Evolutionary conservation across 2,797 vertebrate species (phyloP).

Genomic region (Diglossa cyanea): DNA sequence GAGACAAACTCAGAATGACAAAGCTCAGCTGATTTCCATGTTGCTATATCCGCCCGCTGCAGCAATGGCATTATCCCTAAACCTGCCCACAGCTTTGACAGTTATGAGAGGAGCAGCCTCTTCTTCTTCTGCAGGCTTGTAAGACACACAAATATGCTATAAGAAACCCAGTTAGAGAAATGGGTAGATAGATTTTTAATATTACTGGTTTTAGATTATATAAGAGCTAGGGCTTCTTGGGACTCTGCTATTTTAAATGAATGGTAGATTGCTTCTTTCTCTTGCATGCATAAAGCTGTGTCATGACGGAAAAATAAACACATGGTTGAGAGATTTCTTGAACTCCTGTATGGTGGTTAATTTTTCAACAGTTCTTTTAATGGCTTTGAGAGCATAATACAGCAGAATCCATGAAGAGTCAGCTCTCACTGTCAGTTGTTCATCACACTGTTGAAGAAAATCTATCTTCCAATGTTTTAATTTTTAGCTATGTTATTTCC

Average conservation of each 20-base stretch:
- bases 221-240: neutral
- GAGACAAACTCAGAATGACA: neutral
- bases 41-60: neutral
- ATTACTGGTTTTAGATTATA: neutral
- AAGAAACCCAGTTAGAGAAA: neutral
- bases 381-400: constrained; percentile 22
- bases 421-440: neutral
- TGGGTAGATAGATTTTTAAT: neutral
- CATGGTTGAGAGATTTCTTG: constrained; percentile 19
- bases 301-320: constrained; percentile 21
- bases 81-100: neutral
- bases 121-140: neutral
- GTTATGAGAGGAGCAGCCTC: neutral
- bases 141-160: neutral
- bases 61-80: neutral
- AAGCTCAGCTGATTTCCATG: neutral
- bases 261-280: neutral
- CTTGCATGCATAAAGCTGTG: neutral
- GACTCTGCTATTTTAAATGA: neutral
- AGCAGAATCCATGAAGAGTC: neutral
- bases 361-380: constrained; percentile 62
- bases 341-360: constrained; percentile 22
- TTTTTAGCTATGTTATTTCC: neutral
- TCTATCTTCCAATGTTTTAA: neutral
- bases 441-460: neutral